Percentiles rank a stretch among this genome's conserved stretches.
These are phyloP conservation scores for Acromyrmex echinatior DNA, from an alignment of 1,140 invertebrate species.

Conservation along the genomic window DNA sequence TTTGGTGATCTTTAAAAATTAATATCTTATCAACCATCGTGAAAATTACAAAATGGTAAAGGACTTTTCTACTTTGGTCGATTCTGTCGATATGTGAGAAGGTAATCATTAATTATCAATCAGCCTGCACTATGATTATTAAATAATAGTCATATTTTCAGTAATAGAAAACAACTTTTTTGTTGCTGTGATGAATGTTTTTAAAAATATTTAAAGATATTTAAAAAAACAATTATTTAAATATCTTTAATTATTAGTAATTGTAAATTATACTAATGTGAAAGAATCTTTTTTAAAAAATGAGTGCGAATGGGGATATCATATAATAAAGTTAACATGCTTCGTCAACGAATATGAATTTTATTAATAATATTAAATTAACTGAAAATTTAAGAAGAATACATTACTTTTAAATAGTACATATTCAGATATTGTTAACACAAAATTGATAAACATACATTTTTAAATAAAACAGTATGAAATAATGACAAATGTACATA, in stretches of 20 bases:
- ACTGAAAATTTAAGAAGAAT: not conserved
- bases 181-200: not conserved
- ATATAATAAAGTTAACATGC: not conserved
- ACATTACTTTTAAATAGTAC: not conserved
- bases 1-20: too few relatives aligned
- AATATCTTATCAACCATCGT: too few relatives aligned
- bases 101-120: too few relatives aligned
- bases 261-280: not conserved
- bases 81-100: too few relatives aligned
- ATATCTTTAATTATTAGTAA: not conserved
- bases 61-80: too few relatives aligned
- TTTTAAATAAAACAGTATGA: not conserved
- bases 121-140: not conserved
- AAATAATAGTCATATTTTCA: not conserved
- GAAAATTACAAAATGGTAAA: too few relatives aligned
- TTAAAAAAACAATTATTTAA: not conserved
- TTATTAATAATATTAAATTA: not conserved
- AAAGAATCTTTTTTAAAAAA: not conserved
- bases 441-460: not conserved
- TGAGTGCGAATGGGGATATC: not conserved
- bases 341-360: not conserved
- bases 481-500: slow-evolving; percentile 16
- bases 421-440: slow-evolving; percentile 33
- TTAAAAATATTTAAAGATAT: not conserved
- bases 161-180: not conserved